phyloP scores from a whole-genome alignment of 2,888 invertebrate genomes.

The Lissocephala sabroskyi region DNA sequence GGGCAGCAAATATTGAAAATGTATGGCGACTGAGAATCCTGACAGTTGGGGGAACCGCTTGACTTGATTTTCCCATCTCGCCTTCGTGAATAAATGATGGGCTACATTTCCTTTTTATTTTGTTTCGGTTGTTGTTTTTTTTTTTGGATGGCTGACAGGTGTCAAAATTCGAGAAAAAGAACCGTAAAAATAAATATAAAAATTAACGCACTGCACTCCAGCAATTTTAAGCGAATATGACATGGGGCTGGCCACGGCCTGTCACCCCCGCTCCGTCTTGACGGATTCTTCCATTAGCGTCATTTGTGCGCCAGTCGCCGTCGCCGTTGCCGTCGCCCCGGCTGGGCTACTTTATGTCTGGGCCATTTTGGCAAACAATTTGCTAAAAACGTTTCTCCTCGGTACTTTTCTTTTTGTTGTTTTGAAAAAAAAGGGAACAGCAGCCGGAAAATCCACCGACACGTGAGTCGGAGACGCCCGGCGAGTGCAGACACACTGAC shows the following conservation, averaged over 20 bases:
- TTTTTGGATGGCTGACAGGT: constrained; percentile 50
- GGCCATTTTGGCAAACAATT: constrained; percentile 60
- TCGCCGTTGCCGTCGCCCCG: constrained; percentile 6
- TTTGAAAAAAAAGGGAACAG: too few species aligned
- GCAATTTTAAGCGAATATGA: constrained; percentile 39
- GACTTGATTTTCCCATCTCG: too few species aligned
- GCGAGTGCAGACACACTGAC: constrained; percentile 7
- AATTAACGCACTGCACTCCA: constrained; percentile 40
- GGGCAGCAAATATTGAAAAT: too few species aligned
- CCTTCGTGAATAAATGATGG: too few species aligned
- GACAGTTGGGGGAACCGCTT: too few species aligned
- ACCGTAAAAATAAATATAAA: constrained; percentile 18
- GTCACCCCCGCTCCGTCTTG: constrained; percentile 22
- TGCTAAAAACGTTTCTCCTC: constrained; percentile 55
- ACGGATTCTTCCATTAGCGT: constrained; percentile 58
- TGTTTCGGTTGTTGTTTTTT: neutral
- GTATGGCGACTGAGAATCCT: too few species aligned
- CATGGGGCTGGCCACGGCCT: constrained; percentile 28
- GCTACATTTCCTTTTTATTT: too few species aligned
- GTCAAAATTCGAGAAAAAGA: constrained; percentile 27
- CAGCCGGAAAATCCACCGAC: constrained; percentile 5
- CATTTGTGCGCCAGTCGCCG: constrained; percentile 28
- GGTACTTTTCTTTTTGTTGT: too few species aligned
- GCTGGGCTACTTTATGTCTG: constrained; percentile 25
- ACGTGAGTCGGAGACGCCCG: neutral